These are phyloP conservation scores for Sigmodon hispidus DNA, from an alignment of 2,113 vertebrate species.

Conservation along the genomic window DNA sequence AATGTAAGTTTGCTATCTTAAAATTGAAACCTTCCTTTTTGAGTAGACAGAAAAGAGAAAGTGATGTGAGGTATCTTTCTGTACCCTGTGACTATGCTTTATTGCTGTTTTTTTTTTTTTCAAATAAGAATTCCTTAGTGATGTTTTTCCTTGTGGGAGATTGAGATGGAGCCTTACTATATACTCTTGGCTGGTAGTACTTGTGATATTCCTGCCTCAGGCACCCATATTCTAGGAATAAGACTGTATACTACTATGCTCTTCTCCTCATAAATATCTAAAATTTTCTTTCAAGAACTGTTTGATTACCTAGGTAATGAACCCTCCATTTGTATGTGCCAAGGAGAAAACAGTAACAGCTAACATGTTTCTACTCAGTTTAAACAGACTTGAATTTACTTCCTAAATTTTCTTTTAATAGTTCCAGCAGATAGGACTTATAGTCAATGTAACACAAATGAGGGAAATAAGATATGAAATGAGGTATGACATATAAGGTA, in stretches of 20 bases:
- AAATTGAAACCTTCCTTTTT: too few species aligned
- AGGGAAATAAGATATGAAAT: slow-evolving; percentile 19
- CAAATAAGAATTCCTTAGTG: not conserved
- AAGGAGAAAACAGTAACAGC: not conserved
- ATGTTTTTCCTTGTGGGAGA: not conserved
- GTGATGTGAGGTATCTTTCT: too few species aligned
- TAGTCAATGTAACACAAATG: not conserved
- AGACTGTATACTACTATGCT: not conserved
- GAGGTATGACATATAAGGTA: not conserved
- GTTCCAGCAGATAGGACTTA: not conserved
- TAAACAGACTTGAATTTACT: slow-evolving; percentile 29
- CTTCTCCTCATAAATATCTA: not conserved
- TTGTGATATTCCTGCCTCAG: not conserved
- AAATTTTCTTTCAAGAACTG: not conserved
- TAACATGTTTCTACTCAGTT: not conserved
- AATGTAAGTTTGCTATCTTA: too few species aligned
- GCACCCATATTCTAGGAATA: not conserved
- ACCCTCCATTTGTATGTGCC: not conserved
- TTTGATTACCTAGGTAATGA: not conserved
- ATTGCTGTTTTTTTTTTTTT: too few species aligned
- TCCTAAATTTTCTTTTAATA: not conserved
- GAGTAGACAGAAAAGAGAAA: too few species aligned
- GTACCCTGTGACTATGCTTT: too few species aligned
- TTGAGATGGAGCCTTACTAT: not conserved
- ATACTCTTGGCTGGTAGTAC: not conserved